These are phyloP conservation scores for Umimayanthus kanabou DNA, from an alignment of 92 coral and sea anemone genomes.

Conservation along the genomic window DNA sequence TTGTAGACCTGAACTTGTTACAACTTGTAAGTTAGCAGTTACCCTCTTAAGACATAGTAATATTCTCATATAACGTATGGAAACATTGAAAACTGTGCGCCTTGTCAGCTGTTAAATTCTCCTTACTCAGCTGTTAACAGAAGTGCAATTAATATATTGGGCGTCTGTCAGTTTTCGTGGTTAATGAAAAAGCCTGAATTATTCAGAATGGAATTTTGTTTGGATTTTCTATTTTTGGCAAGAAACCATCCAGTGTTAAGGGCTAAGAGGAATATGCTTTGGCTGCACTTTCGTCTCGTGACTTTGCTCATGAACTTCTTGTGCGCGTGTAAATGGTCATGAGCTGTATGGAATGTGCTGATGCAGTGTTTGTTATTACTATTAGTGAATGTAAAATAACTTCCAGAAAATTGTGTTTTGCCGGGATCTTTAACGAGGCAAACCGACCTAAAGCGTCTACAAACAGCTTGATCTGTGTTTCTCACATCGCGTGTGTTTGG, in stretches of 20 bases:
- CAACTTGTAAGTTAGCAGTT: background rate
- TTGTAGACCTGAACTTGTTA: background rate
- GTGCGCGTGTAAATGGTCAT: background rate
- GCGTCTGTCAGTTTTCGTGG: background rate
- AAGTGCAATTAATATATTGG: background rate
- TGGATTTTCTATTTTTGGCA: conserved; percentile 18
- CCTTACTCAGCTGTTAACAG: background rate
- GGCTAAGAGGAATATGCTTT: conserved; percentile 20
- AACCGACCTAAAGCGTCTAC: background rate
- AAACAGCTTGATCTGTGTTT: background rate
- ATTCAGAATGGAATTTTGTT: background rate
- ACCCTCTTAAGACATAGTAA: background rate
- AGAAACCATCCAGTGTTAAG: background rate
- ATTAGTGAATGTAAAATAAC: no score
- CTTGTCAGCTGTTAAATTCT: background rate
- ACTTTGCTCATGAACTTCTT: background rate
- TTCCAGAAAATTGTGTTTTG: background rate
- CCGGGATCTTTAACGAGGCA: background rate
- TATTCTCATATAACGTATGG: background rate
- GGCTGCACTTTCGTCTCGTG: conserved; percentile 13
- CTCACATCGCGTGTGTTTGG: background rate
- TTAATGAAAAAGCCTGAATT: conserved; percentile 1
- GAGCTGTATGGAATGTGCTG: conserved; percentile 5
- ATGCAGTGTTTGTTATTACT: background rate
- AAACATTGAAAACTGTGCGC: background rate